Evolutionary conservation across 1,140 invertebrate genomes (phyloP), one percentile per base, ranked within the genome.

Genomic region (Drosophila arawakana): DNA sequence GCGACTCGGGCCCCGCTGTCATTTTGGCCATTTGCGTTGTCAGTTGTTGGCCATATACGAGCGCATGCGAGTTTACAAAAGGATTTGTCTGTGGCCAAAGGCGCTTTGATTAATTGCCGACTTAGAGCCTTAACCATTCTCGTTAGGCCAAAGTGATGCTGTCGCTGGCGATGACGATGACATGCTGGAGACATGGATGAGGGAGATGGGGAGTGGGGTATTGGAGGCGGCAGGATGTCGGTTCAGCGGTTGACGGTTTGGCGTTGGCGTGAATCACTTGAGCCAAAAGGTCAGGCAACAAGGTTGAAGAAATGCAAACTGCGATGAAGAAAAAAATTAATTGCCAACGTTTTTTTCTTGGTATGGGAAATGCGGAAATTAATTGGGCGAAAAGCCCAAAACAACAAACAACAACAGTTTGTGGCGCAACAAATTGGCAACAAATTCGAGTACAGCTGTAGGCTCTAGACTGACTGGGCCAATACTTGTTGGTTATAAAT

Each of bases 51-150:
- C 82, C 82, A 88, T 86, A 86, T 88, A 76, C 58, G 81, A 66
- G 65, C 61, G 78, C 72, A 25, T 18, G 49, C 41, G 15, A 62
- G 62, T 61, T 73, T 69, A 81, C 82, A 79, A 85, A 85, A 84
- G 84, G 74, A 89, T 89, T 84, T 90, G 84, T 84, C 71, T 72
- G 84, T 73, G 84, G 81, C 85, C 80, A 50, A 78, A 79, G 80
- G 84, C 78, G 84, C 84, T 89, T 89, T 89, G 84, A 89, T 89
- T 89, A 89, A 89, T 89, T 89, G 84, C 84, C 85, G 84, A 88
- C 84, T 89, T 81, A 79, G 84, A 84, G 80, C 60, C 68, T 66
- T 30, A 58, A 54, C 73, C 58, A 86, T 86, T 83, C 81, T 85
- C 68, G 83, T 86, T 86, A 88, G 82, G 78, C 76, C 52, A 57